phyloP scores from a whole-genome alignment of 2,797 vertebrate genomes.

The Merluccius polli region DNA sequence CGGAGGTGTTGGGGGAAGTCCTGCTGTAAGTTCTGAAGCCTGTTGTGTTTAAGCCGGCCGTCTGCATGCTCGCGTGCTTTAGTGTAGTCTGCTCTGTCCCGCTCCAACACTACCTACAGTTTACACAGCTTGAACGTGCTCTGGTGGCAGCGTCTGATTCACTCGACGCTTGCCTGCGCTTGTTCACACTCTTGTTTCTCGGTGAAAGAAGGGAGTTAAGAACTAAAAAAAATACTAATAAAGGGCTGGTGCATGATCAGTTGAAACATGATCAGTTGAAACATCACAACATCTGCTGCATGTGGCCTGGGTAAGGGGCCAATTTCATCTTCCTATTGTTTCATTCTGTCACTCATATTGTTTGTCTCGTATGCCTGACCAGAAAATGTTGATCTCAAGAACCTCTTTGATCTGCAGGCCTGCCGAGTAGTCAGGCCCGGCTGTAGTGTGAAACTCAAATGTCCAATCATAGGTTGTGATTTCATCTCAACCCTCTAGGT shows the following conservation, averaged over 20 bases:
- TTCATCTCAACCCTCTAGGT: conserved; percentile 69
- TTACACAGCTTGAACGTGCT: neutral
- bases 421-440: neutral
- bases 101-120: neutral
- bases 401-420: neutral
- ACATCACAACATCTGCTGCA: neutral
- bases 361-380: neutral
- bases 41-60: conserved; percentile 63
- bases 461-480: neutral
- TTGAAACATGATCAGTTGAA: neutral
- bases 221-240: neutral
- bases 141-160: neutral
- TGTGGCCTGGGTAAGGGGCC: neutral
- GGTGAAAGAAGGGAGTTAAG: neutral
- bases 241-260: neutral
- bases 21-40: conserved; percentile 89
- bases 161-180: neutral
- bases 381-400: neutral
- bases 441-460: neutral
- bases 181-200: neutral
- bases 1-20: conserved; percentile 99
- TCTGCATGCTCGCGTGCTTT: conserved; percentile 53
- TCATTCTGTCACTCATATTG: neutral
- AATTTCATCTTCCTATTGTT: neutral
- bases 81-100: neutral